Percentiles rank a stretch among this genome's conserved stretches.
phyloP scores from a whole-genome alignment of 2,113 vertebrate species.

The Acanthochromis polyacanthus region DNA sequence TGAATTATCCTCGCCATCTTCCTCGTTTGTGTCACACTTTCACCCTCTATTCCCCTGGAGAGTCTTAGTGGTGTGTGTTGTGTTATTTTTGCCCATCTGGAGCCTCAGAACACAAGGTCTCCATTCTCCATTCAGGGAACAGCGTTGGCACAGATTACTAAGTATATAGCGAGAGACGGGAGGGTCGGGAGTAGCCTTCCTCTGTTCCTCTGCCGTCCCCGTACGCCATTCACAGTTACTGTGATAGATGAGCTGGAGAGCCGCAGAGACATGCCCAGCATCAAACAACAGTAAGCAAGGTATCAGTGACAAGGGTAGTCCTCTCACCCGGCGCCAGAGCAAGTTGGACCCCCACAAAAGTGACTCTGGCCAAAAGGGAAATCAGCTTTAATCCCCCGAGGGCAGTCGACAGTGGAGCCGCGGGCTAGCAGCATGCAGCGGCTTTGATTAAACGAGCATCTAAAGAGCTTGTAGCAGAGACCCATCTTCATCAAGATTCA shows the following conservation, averaged over 20 bases:
- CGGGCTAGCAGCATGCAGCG: conserved; percentile 39
- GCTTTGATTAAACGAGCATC: conserved; percentile 74
- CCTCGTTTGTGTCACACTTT: background rate
- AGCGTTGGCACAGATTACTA: conserved; percentile 76
- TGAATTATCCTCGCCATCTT: conserved; percentile 9
- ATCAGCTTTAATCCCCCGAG: conserved; percentile 69
- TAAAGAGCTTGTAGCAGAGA: conserved; percentile 58
- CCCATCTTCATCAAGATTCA: conserved; percentile 72
- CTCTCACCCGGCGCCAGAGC: conserved; percentile 39
- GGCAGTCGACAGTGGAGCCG: conserved; percentile 41
- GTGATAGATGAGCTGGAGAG: conserved; percentile 82
- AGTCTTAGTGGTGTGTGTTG: conserved; percentile 48
- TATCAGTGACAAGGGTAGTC: conserved; percentile 67
- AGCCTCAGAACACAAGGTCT: conserved; percentile 77
- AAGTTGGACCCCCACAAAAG: conserved; percentile 58
- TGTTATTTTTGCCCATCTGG: conserved; percentile 78
- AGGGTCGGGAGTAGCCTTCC: conserved; percentile 65
- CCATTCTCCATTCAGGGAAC: conserved; percentile 75
- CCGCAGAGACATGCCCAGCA: conserved; percentile 73
- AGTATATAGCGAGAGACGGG: conserved; percentile 66
- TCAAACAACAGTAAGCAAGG: conserved; percentile 74
- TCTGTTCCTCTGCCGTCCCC: conserved; percentile 63
- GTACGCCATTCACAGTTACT: conserved; percentile 80
- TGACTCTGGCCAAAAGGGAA: conserved; percentile 67
- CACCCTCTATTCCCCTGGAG: conserved; percentile 36